Base-by-base conservation (phyloP, 2,888 invertebrate species). In the Diaprepes abbreviatus region DNA sequence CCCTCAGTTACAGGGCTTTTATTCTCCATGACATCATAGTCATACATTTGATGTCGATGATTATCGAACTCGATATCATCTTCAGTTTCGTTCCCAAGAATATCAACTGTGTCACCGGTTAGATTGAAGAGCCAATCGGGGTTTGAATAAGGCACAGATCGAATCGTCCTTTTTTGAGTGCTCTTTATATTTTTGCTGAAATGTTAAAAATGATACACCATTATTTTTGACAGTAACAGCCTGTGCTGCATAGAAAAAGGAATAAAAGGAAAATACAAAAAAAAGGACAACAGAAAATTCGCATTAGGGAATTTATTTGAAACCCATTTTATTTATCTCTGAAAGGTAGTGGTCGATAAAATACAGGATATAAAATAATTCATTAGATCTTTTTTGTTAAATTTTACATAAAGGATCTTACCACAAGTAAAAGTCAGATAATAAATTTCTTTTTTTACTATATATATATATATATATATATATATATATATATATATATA, bases 91-190 rank as follows among this genome's bases (percentile, higher is more conserved):
- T 80, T 77, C 21, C 74, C 79, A 9, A 40, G 19, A 12, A 84
- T 79, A 45, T 85, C 83, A 48, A 86, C 80, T 1, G 83, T 82
- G 72, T 87, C 87, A 6, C 86, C 86, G 1, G 85, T 86, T 52
- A 87, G 76, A 81, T 87, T 86, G 74, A 84, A 85, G 40, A 78
- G 62, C 79, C 79, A 79, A 58, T 76, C 75, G 19, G 66, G 50
- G 7, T 17, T 52, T 9, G 36, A 59, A 28, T 35, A 57, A 1
- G 43, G 64, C 14, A 38, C 48, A 3, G 66, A 66, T 10, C 66
- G 57, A n/a, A 24, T 4, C 10, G 40, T 17, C 24, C 70, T 33
- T 6, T 24, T 16, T 31, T 17, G n/a, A 54, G 40, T 16, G 21
- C 36, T 31, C 17, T 17, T 55, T 40, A 45, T 55, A 50, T 59